Percentiles rank a stretch among this genome's conserved stretches.
Evolutionary conservation across 2,113 vertebrate species (phyloP).

Genomic region (Trochalopteron elliotii): DNA sequence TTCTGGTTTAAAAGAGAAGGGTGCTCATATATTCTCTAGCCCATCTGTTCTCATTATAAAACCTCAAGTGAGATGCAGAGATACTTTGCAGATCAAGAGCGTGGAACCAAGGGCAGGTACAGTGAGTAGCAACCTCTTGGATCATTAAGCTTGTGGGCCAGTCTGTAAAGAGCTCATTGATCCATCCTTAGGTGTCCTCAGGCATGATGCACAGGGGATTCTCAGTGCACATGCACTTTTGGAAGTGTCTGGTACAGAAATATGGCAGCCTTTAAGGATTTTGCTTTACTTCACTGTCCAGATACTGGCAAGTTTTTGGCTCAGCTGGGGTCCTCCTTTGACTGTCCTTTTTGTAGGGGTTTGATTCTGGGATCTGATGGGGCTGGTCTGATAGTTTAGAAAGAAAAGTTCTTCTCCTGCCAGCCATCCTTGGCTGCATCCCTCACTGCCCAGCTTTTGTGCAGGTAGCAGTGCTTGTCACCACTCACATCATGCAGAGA

Average conservation of each 20-base stretch:
- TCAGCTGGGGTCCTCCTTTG: neutral
- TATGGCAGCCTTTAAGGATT: neutral
- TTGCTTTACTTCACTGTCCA: neutral
- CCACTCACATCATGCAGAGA: neutral
- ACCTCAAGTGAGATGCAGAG: neutral
- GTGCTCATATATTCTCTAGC: neutral
- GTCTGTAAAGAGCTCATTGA: neutral
- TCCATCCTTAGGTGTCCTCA: neutral
- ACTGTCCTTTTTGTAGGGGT: neutral
- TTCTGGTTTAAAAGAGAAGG: neutral
- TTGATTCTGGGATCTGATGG: neutral
- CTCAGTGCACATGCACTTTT: neutral
- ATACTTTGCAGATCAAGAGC: neutral
- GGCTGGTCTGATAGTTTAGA: neutral
- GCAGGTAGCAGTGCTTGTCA: neutral
- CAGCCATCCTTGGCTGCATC: neutral
- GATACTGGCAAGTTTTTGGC: neutral
- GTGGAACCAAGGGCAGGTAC: neutral
- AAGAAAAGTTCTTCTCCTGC: neutral
- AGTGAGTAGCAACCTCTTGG: neutral
- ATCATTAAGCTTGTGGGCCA: neutral
- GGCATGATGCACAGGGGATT: fast-evolving
- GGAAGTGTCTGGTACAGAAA: neutral
- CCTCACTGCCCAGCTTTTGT: neutral
- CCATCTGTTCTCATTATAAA: neutral